Evolutionary conservation across 2,888 invertebrate species (phyloP), one percentile per base, ranked within the genome.

Genomic region (Drosophila limbata): DNA sequence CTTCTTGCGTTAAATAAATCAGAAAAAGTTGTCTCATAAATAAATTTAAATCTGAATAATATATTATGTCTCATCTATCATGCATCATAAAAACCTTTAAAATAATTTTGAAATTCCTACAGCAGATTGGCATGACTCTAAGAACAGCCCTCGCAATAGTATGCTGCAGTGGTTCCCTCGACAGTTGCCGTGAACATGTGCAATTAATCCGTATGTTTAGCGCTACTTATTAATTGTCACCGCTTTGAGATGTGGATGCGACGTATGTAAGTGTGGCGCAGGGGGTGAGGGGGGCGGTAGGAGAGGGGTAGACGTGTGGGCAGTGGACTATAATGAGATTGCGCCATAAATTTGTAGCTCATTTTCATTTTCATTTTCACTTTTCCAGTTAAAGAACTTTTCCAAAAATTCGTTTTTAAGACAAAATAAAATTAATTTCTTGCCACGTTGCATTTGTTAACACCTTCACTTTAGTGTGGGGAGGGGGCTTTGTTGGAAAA

Each of bases 131-230:
- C 37, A n/a, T 8, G 64, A 74, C 37, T 62, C 42, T 52, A 21
- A n/a, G 21, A 74, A 33, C 79, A 52, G 74, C 76, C 76, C 75
- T 77, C 75, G 76, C 37, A 15, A 25, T 35, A 45, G 61, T 52
- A 39, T 39, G 28, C 53, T 66, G 61, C 69, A 68, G 35, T 47
- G 53, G 47, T 50, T 56, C 25, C 21, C 15, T 21, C 55, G 42
- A 55, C 62, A 44, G 40, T 55, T 61, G 39, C 48, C 28, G 55
- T 51, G 47, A 89, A 90, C 90, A 85, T 81, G 66, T 77, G 79
- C 87, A 91, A 90, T 91, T 91, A 91, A 91, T 91, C 90, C 90
- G 77, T 59, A 62, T 81, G 86, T 78, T 89, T 87, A 71, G 80
- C 75, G 73, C 63, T 78, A 73, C 84, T 84, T 87, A 87, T 89